Evolutionary conservation across 1,140 invertebrate species (phyloP).

Genomic region (Vollenhovia emeryi): DNA sequence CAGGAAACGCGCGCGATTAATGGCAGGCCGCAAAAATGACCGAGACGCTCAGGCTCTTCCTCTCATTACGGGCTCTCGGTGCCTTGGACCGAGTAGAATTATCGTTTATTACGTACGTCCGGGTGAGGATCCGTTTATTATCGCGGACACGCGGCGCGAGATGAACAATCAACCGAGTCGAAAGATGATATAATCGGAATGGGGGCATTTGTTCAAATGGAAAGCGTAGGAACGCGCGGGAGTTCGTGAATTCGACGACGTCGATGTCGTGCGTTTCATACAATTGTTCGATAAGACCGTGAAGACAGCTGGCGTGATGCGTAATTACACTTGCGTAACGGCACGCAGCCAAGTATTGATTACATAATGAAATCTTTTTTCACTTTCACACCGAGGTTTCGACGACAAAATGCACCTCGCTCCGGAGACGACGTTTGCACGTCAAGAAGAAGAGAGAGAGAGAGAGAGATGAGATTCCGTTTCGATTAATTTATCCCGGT

Average conservation of each 20-base stretch:
- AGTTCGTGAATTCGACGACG: neutral
- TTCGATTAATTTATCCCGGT: neutral
- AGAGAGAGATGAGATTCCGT: too few species aligned
- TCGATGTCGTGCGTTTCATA: neutral
- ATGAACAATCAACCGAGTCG: neutral
- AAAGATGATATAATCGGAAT: neutral
- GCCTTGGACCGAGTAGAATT: neutral
- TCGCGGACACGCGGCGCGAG: neutral
- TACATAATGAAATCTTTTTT: slow-evolving; percentile 13
- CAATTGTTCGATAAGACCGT: neutral
- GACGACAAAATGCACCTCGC: neutral
- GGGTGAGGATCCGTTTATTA: neutral
- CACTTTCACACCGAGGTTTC: neutral
- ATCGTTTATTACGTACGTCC: slow-evolving; percentile 8
- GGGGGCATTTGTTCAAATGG: neutral
- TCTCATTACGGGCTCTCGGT: slow-evolving; percentile 25
- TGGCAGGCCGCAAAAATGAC: slow-evolving; percentile 29
- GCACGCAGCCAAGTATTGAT: neutral
- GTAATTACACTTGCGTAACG: slow-evolving; percentile 18
- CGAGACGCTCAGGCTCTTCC: slow-evolving; percentile 9
- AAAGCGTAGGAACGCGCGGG: neutral
- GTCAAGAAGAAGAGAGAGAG: neutral
- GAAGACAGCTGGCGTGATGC: neutral
- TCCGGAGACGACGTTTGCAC: neutral
- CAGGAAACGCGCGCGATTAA: slow-evolving; percentile 44